Percentiles rank a stretch among this genome's conserved stretches.
These are phyloP conservation scores for Aurelia sp. DNA, from an alignment of 30 jellyfish, hydroid and myxozoan species.

Conservation along the genomic window DNA sequence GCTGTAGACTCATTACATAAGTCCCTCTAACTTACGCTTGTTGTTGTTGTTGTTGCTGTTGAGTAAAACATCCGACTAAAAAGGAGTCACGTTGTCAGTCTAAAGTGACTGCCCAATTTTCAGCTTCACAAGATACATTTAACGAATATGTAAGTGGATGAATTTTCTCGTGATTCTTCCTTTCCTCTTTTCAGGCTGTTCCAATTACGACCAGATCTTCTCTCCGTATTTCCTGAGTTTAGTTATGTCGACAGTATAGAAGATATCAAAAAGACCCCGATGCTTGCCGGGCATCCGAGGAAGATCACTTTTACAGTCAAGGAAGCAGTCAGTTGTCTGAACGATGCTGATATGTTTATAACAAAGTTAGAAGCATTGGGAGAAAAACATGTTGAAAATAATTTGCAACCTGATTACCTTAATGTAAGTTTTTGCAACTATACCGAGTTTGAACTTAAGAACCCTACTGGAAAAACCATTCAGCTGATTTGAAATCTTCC, in stretches of 20 bases:
- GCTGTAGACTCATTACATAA: too few species aligned
- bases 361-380: constrained; percentile 60
- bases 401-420: constrained; percentile 70
- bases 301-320: constrained; percentile 55
- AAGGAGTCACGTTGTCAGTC: too few species aligned
- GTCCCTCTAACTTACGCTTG: too few species aligned
- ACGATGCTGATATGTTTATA: constrained; percentile 68
- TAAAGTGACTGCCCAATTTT: too few species aligned
- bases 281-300: constrained; percentile 74
- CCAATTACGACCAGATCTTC: constrained; percentile 62
- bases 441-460: too few species aligned
- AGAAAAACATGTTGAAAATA: constrained; percentile 70
- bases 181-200: constrained; percentile 19
- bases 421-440: constrained; percentile 16
- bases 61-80: too few species aligned
- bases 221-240: constrained; percentile 71
- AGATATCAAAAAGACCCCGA: constrained; percentile 19
- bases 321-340: constrained; percentile 59
- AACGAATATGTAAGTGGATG: too few species aligned
- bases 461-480: too few species aligned
- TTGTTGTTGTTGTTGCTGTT: too few species aligned
- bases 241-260: constrained; percentile 31
- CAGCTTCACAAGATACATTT: too few species aligned
- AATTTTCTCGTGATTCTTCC: too few species aligned
- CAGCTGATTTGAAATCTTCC: too few species aligned